These are phyloP conservation scores for Mustelus asterias DNA, from an alignment of 2,113 vertebrate species.

Conservation along the genomic window DNA sequence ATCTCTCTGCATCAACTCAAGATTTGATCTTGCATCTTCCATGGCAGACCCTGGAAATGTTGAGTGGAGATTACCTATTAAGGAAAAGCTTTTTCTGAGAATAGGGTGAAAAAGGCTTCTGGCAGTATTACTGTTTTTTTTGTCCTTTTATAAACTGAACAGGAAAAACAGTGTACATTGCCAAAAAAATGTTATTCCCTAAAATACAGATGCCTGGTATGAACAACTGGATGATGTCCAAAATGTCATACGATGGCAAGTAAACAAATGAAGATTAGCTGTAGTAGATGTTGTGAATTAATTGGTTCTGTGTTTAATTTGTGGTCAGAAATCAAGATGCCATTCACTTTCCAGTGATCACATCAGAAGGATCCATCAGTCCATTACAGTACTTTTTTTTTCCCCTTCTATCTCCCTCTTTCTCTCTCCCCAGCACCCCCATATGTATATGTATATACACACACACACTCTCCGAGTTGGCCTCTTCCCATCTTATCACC, in stretches of 20 bases:
- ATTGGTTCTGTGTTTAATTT: conserved; percentile 9
- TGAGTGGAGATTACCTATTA: conserved; percentile 32
- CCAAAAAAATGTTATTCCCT: conserved; percentile 19
- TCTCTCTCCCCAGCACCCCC: background rate
- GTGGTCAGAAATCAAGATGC: background rate
- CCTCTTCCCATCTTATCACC: background rate
- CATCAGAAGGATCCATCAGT: background rate
- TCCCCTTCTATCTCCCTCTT: background rate
- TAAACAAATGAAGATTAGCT: conserved; percentile 9
- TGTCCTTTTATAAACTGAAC: conserved; percentile 21
- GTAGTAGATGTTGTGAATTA: background rate
- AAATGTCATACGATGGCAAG: background rate
- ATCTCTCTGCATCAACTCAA: background rate
- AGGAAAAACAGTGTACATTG: background rate
- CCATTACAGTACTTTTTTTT: background rate
- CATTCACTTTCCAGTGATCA: background rate
- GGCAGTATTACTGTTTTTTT: conserved; percentile 10
- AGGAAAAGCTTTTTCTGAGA: conserved; percentile 23
- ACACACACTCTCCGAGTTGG: too few relatives aligned
- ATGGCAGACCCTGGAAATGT: background rate
- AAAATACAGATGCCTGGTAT: conserved; percentile 16
- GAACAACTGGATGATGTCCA: conserved; percentile 9
- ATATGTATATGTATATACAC: too few relatives aligned
- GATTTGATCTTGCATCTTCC: background rate
- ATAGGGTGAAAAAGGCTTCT: conserved; percentile 28